phyloP scores from a whole-genome alignment of 2,888 invertebrate species.

The Ashinkailepas kermadecensis region DNA sequence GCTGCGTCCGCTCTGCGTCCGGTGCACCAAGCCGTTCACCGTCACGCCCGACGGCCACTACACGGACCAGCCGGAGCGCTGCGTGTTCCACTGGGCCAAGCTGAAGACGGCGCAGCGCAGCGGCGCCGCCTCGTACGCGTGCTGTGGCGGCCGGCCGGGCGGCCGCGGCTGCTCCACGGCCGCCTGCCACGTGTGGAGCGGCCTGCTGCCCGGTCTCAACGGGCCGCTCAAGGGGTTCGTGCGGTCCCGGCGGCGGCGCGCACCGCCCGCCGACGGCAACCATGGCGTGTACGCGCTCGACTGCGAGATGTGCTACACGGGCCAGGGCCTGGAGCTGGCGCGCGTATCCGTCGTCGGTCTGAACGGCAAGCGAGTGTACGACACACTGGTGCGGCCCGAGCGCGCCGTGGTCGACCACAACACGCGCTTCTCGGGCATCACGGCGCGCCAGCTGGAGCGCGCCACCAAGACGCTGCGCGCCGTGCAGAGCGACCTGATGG shows the following conservation, averaged over 20 bases:
- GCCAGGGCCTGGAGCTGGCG: slow-evolving; percentile 34
- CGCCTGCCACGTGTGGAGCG: slow-evolving; percentile 68
- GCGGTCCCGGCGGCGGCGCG: slow-evolving; percentile 52
- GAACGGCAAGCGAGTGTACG: slow-evolving; percentile 34
- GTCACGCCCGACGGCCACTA: slow-evolving; percentile 30
- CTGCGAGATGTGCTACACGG: slow-evolving; percentile 36
- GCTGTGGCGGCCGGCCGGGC: slow-evolving; percentile 23
- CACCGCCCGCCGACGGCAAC: slow-evolving; percentile 63
- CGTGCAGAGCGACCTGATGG: slow-evolving; percentile 35
- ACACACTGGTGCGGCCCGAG: slow-evolving; percentile 35
- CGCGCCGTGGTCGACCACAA: slow-evolving; percentile 36
- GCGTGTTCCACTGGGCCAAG: slow-evolving; percentile 35
- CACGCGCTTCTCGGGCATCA: slow-evolving; percentile 44
- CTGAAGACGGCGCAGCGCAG: slow-evolving; percentile 25
- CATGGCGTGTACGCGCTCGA: slow-evolving; percentile 36
- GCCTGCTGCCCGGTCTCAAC: slow-evolving; percentile 60
- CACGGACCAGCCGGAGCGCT: slow-evolving; percentile 27
- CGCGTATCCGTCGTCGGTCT: slow-evolving; percentile 34
- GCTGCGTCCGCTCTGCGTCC: slow-evolving; percentile 28
- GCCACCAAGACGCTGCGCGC: slow-evolving; percentile 37
- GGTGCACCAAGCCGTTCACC: slow-evolving; percentile 31
- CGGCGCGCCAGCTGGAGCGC: slow-evolving; percentile 39
- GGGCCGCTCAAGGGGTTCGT: slow-evolving; percentile 63
- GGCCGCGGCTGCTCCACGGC: slow-evolving; percentile 56
- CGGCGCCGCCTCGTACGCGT: neutral